Conservation (phyloP, 2,113 vertebrate species). For the Lycocorax pyrrhopterus region DNA sequence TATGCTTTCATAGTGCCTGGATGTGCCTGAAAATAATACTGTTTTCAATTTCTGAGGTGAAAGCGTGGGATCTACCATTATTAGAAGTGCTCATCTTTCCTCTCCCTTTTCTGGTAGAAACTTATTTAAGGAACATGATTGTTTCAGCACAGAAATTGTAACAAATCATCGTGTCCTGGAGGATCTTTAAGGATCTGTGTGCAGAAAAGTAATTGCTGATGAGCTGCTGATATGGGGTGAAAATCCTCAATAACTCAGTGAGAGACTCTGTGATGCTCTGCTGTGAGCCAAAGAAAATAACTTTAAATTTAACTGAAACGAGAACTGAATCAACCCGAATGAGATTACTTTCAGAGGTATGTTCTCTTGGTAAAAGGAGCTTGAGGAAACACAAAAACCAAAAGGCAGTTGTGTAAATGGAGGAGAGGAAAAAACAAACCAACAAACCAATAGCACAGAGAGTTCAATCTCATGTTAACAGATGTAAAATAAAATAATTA, state of each 20-base stretch:
- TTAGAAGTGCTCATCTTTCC: neutral
- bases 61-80: neutral
- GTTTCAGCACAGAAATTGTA: constrained; percentile 39
- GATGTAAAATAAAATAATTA: neutral
- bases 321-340: constrained; percentile 49
- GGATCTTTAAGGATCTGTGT: constrained; percentile 60
- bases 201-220: constrained; percentile 62
- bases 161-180: constrained; percentile 36
- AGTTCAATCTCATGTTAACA: neutral
- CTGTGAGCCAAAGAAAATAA: constrained; percentile 59
- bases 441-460: neutral
- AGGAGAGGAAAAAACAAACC: neutral
- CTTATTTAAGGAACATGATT: constrained; percentile 34
- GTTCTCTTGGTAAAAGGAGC: neutral
- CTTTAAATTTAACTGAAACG: constrained; percentile 50
- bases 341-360: constrained; percentile 42
- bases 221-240: constrained; percentile 49
- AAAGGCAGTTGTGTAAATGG: neutral
- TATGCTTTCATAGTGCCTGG: neutral
- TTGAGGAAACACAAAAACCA: constrained; percentile 3
- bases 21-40: neutral
- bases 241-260: constrained; percentile 45
- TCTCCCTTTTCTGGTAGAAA: neutral
- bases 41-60: neutral
- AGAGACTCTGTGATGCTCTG: constrained; percentile 22